Percentiles rank a stretch among this genome's conserved stretches.
Evolutionary conservation across 2,797 vertebrate species (phyloP).

Genomic region (Amphiprion clarkii): DNA sequence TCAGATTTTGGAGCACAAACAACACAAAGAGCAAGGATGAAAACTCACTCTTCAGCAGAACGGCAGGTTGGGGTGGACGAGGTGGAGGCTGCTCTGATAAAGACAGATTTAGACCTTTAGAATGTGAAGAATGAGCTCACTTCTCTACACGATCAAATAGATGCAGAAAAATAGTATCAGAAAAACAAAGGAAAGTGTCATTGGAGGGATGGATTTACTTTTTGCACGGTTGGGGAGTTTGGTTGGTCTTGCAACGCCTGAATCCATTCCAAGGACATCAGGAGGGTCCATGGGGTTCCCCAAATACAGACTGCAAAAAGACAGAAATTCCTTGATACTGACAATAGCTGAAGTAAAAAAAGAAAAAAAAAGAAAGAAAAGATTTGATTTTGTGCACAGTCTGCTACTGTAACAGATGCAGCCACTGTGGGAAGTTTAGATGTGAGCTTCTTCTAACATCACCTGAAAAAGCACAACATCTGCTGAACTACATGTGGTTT

Average conservation of each 20-base stretch:
- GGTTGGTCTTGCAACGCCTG: conserved; percentile 86
- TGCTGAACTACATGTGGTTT: background rate
- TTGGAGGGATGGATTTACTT: conserved; percentile 81
- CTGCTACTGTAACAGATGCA: background rate
- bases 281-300: conserved; percentile 99
- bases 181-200: background rate
- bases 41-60: conserved; percentile 94
- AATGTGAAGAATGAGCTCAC: too few species aligned
- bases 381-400: background rate
- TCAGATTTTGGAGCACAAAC: background rate
- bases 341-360: background rate
- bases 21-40: conserved; percentile 5
- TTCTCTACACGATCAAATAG: background rate
- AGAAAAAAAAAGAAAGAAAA: background rate
- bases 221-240: conserved; percentile 93
- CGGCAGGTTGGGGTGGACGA: conserved; percentile 93
- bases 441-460: rapidly evolving
- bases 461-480: background rate
- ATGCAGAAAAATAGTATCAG: background rate
- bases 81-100: conserved; percentile 94
- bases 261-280: conserved; percentile 92
- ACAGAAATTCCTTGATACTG: background rate
- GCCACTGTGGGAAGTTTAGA: background rate
- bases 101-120: conserved; percentile 9
- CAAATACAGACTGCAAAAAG: conserved; percentile 90